Base-by-base conservation (phyloP, 2,113 vertebrate genomes). In the Noctilio leporinus region DNA sequence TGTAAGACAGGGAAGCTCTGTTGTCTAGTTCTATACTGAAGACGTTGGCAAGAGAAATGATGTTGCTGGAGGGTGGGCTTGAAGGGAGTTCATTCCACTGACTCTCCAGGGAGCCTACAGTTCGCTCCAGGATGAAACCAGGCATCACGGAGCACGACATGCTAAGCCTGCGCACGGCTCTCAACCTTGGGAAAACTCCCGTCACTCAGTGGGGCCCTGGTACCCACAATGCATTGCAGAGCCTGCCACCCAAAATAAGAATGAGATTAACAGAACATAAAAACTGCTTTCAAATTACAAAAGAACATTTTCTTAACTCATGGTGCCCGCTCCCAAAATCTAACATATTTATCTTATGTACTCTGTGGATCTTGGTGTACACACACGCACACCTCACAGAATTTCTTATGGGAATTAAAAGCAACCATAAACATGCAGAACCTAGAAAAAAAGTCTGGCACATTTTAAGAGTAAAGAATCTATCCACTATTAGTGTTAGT, bases 381-480 rank as follows among this genome's bases (percentile, higher is more conserved):
- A 81, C 53, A 26, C 51, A 38, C 33, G 26, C n/a, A 55, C 35
- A 14, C 7, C 40, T 70, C 53, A 55, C 0, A 77, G 40, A 49
- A 76, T 69, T 85, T 77, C 59, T 38, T 59, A 90, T 11, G 47
- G 38, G 22, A 83, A 64, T 62, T 95, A 75, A 89, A 92, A 81
- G 40, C 70, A 1, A 90, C 1, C 28, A 26, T 19, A 55, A 87
- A 82, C 64, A 75, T 10, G 5, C 1, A 73, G 15, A 93, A 51
- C 19, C 40, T 75, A 89, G 76, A 38, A 33, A 64, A 92, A 94
- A 76, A 38, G 51, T 43, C 57, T 69, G 72, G 62, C 40, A 72
- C 20, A 62, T 59, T 67, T 76, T 81, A 92, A 88, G 72, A 73
- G 65, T 15, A 62, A 97, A 95, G 92, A 81, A 93, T 26, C 35